These are phyloP conservation scores for Microchrysa polita DNA, from an alignment of 2,888 invertebrate species.

Conservation along the genomic window DNA sequence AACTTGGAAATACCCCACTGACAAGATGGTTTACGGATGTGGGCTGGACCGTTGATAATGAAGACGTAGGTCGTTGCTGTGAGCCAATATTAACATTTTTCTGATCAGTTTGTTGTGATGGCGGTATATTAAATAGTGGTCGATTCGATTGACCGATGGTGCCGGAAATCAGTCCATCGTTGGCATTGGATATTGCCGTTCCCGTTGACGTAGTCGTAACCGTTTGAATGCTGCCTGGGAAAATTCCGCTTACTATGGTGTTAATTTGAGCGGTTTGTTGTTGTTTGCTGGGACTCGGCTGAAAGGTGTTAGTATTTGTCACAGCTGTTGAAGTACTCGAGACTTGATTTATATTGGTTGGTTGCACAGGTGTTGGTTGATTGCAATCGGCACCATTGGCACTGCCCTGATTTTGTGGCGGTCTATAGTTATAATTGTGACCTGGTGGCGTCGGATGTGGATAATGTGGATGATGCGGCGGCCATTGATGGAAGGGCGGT, in stretches of 20 bases:
- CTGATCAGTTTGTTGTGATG: neutral
- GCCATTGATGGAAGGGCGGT: slow-evolving; percentile 23
- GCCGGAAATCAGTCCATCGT: slow-evolving; percentile 14
- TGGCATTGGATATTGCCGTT: slow-evolving; percentile 2
- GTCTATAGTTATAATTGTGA: neutral
- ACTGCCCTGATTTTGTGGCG: slow-evolving; percentile 5
- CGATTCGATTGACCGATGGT: neutral
- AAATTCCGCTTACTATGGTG: neutral
- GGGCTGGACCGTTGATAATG: neutral
- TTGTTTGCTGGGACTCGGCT: neutral
- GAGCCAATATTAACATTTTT: neutral
- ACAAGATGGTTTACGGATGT: neutral
- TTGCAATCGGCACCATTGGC: neutral
- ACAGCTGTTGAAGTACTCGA: neutral
- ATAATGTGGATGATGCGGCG: neutral
- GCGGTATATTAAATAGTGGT: neutral
- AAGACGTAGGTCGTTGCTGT: neutral
- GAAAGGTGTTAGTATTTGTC: neutral
- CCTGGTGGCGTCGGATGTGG: neutral
- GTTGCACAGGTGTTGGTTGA: neutral
- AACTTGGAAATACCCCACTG: slow-evolving; percentile 21
- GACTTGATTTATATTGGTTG: neutral
- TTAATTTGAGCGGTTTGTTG: neutral
- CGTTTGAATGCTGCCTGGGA: neutral
- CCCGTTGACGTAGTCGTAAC: neutral